Evolutionary conservation across 1,140 invertebrate genomes (phyloP).

Genomic region (Bombus cullumanus): DNA sequence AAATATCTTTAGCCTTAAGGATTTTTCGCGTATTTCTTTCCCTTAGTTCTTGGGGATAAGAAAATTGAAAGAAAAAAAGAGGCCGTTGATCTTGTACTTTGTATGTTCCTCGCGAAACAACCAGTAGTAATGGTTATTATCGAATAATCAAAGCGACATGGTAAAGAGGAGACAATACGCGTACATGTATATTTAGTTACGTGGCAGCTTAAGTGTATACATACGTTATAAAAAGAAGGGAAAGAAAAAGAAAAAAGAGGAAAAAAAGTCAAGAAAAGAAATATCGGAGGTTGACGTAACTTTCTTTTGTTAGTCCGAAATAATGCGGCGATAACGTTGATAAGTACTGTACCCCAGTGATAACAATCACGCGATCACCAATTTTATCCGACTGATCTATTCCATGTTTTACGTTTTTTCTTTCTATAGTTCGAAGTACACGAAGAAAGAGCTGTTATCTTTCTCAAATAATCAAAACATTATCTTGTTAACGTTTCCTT

Average conservation of each 20-base stretch:
- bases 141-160: slow-evolving; percentile 47
- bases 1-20: slow-evolving; percentile 71
- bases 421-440: background rate
- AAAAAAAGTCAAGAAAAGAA: background rate
- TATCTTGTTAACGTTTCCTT: slow-evolving; percentile 19
- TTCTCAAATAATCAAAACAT: slow-evolving; percentile 12
- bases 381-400: slow-evolving; percentile 35
- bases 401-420: slow-evolving; percentile 2
- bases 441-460: slow-evolving; percentile 3
- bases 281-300: slow-evolving; percentile 42
- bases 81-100: slow-evolving; percentile 53
- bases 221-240: background rate
- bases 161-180: slow-evolving; percentile 39
- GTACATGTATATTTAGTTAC: slow-evolving; percentile 59
- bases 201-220: slow-evolving; percentile 66
- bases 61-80: slow-evolving; percentile 14
- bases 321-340: slow-evolving; percentile 33
- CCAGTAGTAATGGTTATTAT: slow-evolving; percentile 49
- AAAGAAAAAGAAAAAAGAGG: background rate
- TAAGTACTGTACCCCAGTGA: slow-evolving; percentile 8
- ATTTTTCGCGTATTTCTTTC: slow-evolving; percentile 40
- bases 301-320: slow-evolving; percentile 28
- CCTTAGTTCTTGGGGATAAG: background rate
- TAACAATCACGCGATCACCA: slow-evolving; percentile 32
- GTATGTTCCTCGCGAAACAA: slow-evolving; percentile 45